Evolutionary conservation across 2,113 vertebrate genomes (phyloP), one percentile per base, ranked within the genome.

Genomic region (Regulus satrapa): DNA sequence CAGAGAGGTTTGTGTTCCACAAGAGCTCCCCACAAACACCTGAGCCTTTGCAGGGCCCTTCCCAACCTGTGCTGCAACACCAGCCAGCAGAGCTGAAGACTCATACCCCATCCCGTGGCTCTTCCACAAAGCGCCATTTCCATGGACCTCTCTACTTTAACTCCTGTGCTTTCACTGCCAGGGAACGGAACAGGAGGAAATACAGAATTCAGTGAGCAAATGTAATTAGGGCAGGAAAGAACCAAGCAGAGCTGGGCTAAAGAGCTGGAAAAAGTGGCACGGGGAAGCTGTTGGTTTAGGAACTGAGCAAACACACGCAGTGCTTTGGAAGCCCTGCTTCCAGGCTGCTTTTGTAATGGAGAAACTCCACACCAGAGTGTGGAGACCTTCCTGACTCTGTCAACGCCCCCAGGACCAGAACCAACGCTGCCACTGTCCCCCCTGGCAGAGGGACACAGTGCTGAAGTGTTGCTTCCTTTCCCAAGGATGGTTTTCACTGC

Each of bases 291-390:
- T 18, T 81, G 54, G 66, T 72, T 90, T 59, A 79, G 66, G 48
- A 51, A 61, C 72, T 81, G 21, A 56, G 18, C 14, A 28, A 62
- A 76, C 0, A 0, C 4, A 71, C 0, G 0, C 10, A 38, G 43
- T 3, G 1, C 40, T 69, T 51, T 9, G 11, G 45, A 73, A 88
- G 55, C 41, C 46, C 36, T 1, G 0, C 7, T 36, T 95, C 63
- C 83, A 72, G 72, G 40, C 29, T 48, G 48, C 64, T 71, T 54
- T 85, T 24, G 2, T 48, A 63, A 55, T 31, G 3, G 48, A 74
- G 14, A n/a, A 88, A 28, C 32, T 52, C n/a, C 32, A 15, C 34
- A 52, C n/a, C n/a, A n/a, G n/a, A n/a, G n/a, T n/a, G n/a, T n/a
- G n/a, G n/a, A n/a, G n/a, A n/a, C n/a, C 38, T 40, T 52, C 36